Evolutionary conservation across 2,797 vertebrate species (phyloP), one percentile per base, ranked within the genome.

Genomic region (Sebastolobus alascanus): DNA sequence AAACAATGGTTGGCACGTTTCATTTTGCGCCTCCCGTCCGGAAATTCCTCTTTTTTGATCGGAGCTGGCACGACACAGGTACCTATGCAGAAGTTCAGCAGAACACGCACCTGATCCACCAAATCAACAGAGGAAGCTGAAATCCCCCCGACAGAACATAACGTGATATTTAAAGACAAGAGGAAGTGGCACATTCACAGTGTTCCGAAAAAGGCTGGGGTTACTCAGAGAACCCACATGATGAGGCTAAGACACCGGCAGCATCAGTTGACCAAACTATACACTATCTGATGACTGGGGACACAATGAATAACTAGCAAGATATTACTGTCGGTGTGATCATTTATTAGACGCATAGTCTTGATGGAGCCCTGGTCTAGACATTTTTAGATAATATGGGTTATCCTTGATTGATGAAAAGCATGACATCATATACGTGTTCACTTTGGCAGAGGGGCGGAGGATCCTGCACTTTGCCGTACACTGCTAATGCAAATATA

Each of bases 151-250:
- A 22, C 38, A 73, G 46, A 4, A 60, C 13, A 38, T 4, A 14
- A 0, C 1, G 1, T n/a, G 11, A 46, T 68, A 79, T 76, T 80
- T 79, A 12, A 40, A 73, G 50, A 69, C 7, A 76, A 68, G 68
- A 83, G 59, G 71, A 80, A 73, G 79, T 40, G 6, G 5, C 14
- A 65, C 54, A 68, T 40, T 83, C 10, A 33, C 12, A 20, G 8
- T 8, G 50, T 61, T 54, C 43, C 55, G n/a, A 76, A 77, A 87
- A 63, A 59, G 6, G 2, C 8, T 22, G 11, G 40, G 5, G 3
- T 27, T 63, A 54, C 16, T 81, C 35, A 73, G 20, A 75, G 68
- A 67, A 69, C 0, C 20, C 74, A 73, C 5, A 40, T 60, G 76
- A 75, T 18, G n/a, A 59, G 8, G 18, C 54, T 75, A 60, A 68